Percentiles rank a stretch among this genome's conserved stretches.
Conservation (phyloP, 2,797 vertebrate species). For the Lagocephalus sceleratus region DNA sequence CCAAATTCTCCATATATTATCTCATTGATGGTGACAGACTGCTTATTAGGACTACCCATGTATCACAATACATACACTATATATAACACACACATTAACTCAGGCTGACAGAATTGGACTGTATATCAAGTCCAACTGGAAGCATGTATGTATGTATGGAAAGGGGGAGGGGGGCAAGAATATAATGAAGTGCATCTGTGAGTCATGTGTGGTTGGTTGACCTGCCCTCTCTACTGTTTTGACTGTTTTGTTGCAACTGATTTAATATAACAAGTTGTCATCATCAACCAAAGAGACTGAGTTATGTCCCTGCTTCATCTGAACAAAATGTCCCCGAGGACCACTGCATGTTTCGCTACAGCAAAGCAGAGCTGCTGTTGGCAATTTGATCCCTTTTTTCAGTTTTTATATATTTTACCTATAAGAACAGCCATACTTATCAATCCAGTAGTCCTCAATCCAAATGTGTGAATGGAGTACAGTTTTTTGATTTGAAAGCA, state of each 20-base stretch:
- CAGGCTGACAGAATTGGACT: slow-evolving; percentile 39
- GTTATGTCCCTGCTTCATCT: slow-evolving; percentile 47
- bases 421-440: neutral
- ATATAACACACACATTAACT: slow-evolving; percentile 35
- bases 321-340: slow-evolving; percentile 28
- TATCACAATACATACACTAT: slow-evolving; percentile 10
- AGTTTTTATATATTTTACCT: neutral
- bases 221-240: slow-evolving; percentile 9
- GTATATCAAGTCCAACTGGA: slow-evolving; percentile 18
- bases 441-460: too few relatives aligned
- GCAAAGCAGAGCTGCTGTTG: neutral
- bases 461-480: too few relatives aligned
- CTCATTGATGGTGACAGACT: slow-evolving; percentile 43
- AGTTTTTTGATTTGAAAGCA: too few relatives aligned
- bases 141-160: slow-evolving; percentile 4
- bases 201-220: slow-evolving; percentile 12
- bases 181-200: slow-evolving; percentile 32
- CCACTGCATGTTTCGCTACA: too few relatives aligned
- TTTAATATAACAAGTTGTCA: slow-evolving; percentile 50
- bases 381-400: neutral
- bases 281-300: slow-evolving; percentile 47
- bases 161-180: neutral
- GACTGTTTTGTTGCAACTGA: slow-evolving; percentile 35
- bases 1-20: slow-evolving; percentile 35
- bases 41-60: slow-evolving; percentile 35